These are phyloP conservation scores for Limnothrissa miodon DNA, from an alignment of 2,113 vertebrate species.

Conservation along the genomic window DNA sequence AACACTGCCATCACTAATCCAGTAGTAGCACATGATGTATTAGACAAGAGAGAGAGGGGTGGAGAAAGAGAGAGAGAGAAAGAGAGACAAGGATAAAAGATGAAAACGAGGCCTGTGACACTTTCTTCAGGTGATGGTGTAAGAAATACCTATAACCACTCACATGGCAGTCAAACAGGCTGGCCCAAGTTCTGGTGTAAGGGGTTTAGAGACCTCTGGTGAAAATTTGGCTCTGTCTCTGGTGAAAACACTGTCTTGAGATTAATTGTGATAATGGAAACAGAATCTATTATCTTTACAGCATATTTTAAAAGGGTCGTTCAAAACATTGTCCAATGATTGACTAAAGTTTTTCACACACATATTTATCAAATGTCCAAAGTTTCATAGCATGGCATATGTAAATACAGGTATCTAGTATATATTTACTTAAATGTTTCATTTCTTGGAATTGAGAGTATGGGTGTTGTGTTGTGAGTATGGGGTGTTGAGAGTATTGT, in stretches of 20 bases:
- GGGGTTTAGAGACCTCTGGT: background rate
- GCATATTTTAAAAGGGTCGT: background rate
- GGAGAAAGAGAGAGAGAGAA: too few species aligned
- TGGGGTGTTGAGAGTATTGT: too few species aligned
- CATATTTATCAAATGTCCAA: background rate
- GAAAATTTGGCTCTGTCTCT: background rate
- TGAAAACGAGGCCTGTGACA: too few species aligned
- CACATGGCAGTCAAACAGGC: slow-evolving; percentile 55
- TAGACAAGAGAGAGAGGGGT: slow-evolving; percentile 54
- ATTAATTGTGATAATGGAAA: background rate
- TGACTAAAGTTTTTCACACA: background rate
- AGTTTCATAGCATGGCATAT: background rate
- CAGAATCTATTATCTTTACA: background rate
- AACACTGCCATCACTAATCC: background rate
- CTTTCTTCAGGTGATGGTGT: slow-evolving; percentile 67
- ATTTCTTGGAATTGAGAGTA: background rate
- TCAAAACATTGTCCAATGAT: too few species aligned
- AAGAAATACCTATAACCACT: slow-evolving; percentile 68
- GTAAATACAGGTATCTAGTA: background rate
- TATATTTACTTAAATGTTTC: background rate
- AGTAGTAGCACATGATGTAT: slow-evolving; percentile 29
- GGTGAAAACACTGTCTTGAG: background rate
- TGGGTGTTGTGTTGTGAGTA: too few species aligned
- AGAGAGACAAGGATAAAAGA: too few species aligned
- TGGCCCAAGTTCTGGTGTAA: too few species aligned